Evolutionary conservation across 23 tunicate genomes (phyloP).

Genomic region (Halocynthia roretzi): DNA sequence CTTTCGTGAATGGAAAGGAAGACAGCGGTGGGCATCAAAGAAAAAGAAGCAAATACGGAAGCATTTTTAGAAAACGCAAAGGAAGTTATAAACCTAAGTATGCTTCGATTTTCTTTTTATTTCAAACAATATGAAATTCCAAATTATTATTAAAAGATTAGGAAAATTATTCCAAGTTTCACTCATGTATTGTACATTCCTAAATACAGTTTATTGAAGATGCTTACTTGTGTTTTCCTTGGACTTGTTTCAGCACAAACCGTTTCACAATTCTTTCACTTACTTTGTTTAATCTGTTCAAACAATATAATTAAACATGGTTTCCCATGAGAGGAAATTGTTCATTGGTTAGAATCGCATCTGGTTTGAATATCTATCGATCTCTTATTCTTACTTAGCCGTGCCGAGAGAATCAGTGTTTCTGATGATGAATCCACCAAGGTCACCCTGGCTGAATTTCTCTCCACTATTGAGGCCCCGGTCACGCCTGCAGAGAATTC

Average conservation of each 20-base stretch:
- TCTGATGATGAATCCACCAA: constrained; percentile 32
- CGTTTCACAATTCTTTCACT: too few species aligned
- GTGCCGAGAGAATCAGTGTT: constrained; percentile 18
- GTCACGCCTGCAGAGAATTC: not conserved
- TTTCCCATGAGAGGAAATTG: too few species aligned
- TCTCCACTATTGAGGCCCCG: constrained; percentile 6
- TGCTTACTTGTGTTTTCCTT: too few species aligned
- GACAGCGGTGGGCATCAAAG: not conserved
- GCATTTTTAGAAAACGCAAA: constrained; percentile 17
- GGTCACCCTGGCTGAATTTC: constrained; percentile 23
- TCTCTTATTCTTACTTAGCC: not conserved
- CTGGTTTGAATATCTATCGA: too few species aligned
- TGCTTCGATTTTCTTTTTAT: not conserved
- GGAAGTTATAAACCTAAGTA: constrained; percentile 27
- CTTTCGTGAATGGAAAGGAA: not conserved
- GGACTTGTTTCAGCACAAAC: too few species aligned
- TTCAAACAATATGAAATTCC: not conserved
- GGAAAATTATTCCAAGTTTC: too few species aligned
- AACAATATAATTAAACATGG: too few species aligned
- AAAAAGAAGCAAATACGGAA: constrained; percentile 9
- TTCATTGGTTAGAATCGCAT: too few species aligned
- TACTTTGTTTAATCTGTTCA: too few species aligned
- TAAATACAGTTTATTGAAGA: too few species aligned
- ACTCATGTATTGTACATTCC: too few species aligned
- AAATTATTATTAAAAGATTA: too few species aligned